These are phyloP conservation scores for Austrolebias charrua DNA, from an alignment of 2,797 vertebrate genomes.

Conservation along the genomic window DNA sequence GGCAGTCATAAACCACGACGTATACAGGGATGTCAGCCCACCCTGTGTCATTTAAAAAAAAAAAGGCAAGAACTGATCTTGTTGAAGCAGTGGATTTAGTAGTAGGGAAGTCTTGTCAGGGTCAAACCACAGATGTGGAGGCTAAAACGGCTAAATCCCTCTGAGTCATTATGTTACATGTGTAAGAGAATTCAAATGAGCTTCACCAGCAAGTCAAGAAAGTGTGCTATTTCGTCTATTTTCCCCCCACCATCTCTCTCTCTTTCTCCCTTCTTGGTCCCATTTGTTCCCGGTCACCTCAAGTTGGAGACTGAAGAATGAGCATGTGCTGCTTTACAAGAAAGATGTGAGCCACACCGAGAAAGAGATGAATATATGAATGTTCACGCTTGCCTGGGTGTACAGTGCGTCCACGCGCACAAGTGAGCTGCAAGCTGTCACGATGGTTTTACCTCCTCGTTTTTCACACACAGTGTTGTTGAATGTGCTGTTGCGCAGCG, in stretches of 20 bases:
- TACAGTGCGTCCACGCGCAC: constrained; percentile 38
- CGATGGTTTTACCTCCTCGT: constrained; percentile 56
- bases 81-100: constrained; percentile 38
- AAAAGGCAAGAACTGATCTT: constrained; percentile 37
- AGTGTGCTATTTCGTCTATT: constrained; percentile 18
- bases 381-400: constrained; percentile 29
- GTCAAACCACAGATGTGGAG: constrained; percentile 30
- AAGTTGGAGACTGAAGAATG: constrained; percentile 17
- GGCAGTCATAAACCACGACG: constrained; percentile 57
- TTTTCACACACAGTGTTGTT: constrained; percentile 65
- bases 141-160: constrained; percentile 31
- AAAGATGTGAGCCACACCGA: constrained; percentile 35
- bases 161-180: constrained; percentile 46
- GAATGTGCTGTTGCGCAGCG: constrained; percentile 54
- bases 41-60: constrained; percentile 14
- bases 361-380: constrained; percentile 48
- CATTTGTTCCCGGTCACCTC: constrained; percentile 33
- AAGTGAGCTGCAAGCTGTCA: constrained; percentile 70
- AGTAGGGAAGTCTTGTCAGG: constrained; percentile 10
- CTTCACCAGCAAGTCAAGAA: constrained; percentile 27
- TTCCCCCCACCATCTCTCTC: not conserved
- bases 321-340: constrained; percentile 17
- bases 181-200: constrained; percentile 57
- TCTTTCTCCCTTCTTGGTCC: constrained; percentile 12
- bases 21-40: constrained; percentile 29